phyloP scores from a whole-genome alignment of 2,797 vertebrate species.

The Coranthus polyacanthus region DNA sequence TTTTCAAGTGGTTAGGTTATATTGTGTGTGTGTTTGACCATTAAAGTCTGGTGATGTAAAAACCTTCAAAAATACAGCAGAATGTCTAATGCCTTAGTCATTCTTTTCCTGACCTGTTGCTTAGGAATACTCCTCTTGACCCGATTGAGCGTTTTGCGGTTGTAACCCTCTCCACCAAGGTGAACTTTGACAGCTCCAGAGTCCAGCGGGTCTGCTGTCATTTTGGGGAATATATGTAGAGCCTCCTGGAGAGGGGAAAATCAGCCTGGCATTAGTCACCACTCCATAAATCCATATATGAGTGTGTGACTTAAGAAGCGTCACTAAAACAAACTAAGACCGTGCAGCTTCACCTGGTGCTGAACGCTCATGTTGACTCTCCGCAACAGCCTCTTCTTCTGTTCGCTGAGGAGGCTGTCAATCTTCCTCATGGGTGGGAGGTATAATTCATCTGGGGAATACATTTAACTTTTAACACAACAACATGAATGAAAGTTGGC shows the following conservation, averaged over 20 bases:
- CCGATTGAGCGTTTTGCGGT: constrained; percentile 91
- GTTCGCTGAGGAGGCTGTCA: constrained; percentile 90
- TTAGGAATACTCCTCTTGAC: constrained; percentile 89
- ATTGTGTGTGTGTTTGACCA: not conserved
- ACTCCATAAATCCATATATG: not conserved
- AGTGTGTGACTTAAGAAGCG: too few relatives aligned
- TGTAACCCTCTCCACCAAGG: constrained; percentile 89
- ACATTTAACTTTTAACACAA: not conserved
- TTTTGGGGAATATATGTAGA: constrained; percentile 90
- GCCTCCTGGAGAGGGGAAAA: constrained; percentile 81
- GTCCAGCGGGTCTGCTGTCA: constrained; percentile 88
- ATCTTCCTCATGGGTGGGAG: constrained; percentile 93
- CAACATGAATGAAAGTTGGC: too few relatives aligned
- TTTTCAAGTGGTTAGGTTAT: too few relatives aligned
- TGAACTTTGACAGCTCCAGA: constrained; percentile 85
- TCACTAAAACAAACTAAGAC: too few relatives aligned
- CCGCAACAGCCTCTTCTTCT: constrained; percentile 90
- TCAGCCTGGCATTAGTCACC: not conserved
- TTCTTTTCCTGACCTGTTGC: constrained; percentile 82
- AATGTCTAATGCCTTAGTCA: not conserved
- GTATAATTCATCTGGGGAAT: constrained; percentile 89
- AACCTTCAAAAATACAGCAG: not conserved
- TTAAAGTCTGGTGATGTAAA: too few relatives aligned
- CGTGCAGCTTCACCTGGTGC: constrained; percentile 89
- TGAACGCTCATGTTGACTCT: constrained; percentile 87